phyloP scores from a whole-genome alignment of 2,797 vertebrate species.

The Hybognathus amarus region DNA sequence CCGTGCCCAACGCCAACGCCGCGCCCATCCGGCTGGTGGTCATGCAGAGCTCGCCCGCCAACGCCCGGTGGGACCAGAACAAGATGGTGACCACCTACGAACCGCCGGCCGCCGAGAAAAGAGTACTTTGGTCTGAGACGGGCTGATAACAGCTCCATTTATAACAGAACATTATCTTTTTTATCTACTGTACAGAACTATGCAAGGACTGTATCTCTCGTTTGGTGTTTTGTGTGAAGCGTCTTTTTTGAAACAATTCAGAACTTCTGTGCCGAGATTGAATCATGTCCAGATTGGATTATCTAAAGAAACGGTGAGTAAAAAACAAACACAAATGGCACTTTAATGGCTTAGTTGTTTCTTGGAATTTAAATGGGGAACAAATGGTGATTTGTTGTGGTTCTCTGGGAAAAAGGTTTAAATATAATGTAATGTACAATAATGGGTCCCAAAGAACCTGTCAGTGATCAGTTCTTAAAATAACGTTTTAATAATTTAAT shows the following conservation, averaged over 20 bases:
- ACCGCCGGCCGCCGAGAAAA: slow-evolving; percentile 72
- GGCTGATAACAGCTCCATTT: slow-evolving; percentile 18
- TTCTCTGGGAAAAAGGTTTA: not conserved
- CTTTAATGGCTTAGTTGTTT: not conserved
- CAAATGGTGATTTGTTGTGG: not conserved
- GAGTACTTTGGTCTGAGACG: slow-evolving; percentile 77
- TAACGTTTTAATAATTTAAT: not conserved
- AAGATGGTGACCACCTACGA: slow-evolving; percentile 75
- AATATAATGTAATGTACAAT: no score
- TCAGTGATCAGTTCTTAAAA: not conserved
- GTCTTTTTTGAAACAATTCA: slow-evolving; percentile 42
- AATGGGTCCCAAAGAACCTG: no score
- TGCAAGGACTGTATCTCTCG: not conserved
- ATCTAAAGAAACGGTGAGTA: slow-evolving; percentile 68
- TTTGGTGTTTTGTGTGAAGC: slow-evolving; percentile 4
- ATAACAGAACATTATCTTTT: slow-evolving; percentile 43
- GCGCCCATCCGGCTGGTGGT: slow-evolving; percentile 87
- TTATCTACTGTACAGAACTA: slow-evolving; percentile 28
- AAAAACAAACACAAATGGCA: not conserved
- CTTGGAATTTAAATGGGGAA: not conserved
- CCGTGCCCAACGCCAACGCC: slow-evolving; percentile 77
- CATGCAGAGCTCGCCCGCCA: slow-evolving; percentile 83
- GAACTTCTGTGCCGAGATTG: slow-evolving; percentile 9
- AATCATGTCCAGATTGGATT: slow-evolving; percentile 64
- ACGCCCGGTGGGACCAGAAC: slow-evolving; percentile 71